A percentile compares a stretch with the other conserved stretches of the same genome.
Evolutionary conservation across 2,888 invertebrate species (phyloP).

Genomic region (Hydropsyche betteni): DNA sequence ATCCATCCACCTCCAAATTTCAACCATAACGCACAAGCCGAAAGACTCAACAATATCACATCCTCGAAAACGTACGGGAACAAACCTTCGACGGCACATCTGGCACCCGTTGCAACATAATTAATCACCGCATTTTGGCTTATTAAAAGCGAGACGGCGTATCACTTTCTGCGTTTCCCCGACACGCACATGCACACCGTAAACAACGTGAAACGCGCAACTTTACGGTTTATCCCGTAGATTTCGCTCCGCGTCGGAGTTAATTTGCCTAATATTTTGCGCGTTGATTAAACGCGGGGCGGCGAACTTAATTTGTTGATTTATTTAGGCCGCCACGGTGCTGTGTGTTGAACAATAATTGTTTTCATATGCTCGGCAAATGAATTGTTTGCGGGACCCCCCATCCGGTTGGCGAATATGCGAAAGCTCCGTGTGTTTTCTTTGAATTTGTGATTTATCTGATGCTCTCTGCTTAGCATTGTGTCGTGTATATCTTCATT

Average conservation of each 20-base stretch:
- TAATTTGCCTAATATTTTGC: conserved; percentile 44
- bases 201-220: too few species aligned
- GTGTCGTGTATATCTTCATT: conserved; percentile 45
- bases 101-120: conserved; percentile 8
- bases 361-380: conserved; percentile 45
- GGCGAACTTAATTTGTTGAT: conserved; percentile 49
- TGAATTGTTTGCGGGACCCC: conserved; percentile 41
- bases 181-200: neutral
- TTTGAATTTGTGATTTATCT: conserved; percentile 50
- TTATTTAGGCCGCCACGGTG: conserved; percentile 45
- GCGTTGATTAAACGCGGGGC: conserved; percentile 45
- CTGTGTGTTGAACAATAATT: conserved; percentile 44
- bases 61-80: too few species aligned
- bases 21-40: too few species aligned
- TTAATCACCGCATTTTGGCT: conserved; percentile 25
- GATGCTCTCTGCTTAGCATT: conserved; percentile 11
- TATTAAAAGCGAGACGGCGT: conserved; percentile 18
- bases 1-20: too few species aligned
- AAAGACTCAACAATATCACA: too few species aligned
- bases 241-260: conserved; percentile 30
- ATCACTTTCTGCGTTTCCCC: conserved; percentile 15
- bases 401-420: conserved; percentile 14
- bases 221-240: neutral
- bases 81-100: neutral
- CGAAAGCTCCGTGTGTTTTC: conserved; percentile 32